Percentiles rank a stretch among this genome's conserved stretches.
Conservation (phyloP, 2,888 invertebrate species). For the Aquatica leii region DNA sequence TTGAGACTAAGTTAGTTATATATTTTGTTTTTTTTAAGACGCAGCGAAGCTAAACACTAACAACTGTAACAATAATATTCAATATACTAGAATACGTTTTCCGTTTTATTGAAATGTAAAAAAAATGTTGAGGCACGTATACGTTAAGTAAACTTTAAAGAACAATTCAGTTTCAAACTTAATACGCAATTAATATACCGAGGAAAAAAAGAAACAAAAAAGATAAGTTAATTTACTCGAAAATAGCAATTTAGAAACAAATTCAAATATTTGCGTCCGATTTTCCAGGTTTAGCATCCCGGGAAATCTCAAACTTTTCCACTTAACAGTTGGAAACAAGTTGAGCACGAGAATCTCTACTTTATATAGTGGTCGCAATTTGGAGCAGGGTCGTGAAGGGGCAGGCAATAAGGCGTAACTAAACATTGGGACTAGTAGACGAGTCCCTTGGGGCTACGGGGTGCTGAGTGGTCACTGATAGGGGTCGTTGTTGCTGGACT, state of each 20-base stretch:
- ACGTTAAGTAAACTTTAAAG: no score
- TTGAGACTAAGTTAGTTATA: no score
- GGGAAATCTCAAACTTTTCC: conserved; percentile 31
- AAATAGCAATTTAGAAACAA: conserved; percentile 12
- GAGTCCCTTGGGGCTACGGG: conserved; percentile 55
- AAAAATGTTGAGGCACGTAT: no score
- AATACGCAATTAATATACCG: no score
- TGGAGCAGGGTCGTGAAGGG: conserved; percentile 47
- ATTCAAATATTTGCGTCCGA: conserved; percentile 15
- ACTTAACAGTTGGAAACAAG: conserved; percentile 37
- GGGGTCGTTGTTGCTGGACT: conserved; percentile 39
- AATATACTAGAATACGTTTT: no score
- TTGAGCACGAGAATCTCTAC: conserved; percentile 35
- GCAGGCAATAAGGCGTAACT: conserved; percentile 60
- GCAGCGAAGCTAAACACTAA: no score
- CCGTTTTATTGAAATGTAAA: no score
- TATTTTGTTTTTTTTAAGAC: no score
- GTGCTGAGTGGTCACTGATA: conserved; percentile 57
- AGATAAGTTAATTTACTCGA: conserved; percentile 3
- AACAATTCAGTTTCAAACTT: no score
- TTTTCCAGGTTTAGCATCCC: conserved; percentile 21
- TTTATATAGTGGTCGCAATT: conserved; percentile 41
- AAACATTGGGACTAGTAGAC: conserved; percentile 57
- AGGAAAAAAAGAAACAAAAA: no score
- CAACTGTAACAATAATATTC: no score